Percentiles rank a stretch among this genome's conserved stretches.
Evolutionary conservation across 2,888 invertebrate species (phyloP).

Genomic region (Tetheella fluctuosa): DNA sequence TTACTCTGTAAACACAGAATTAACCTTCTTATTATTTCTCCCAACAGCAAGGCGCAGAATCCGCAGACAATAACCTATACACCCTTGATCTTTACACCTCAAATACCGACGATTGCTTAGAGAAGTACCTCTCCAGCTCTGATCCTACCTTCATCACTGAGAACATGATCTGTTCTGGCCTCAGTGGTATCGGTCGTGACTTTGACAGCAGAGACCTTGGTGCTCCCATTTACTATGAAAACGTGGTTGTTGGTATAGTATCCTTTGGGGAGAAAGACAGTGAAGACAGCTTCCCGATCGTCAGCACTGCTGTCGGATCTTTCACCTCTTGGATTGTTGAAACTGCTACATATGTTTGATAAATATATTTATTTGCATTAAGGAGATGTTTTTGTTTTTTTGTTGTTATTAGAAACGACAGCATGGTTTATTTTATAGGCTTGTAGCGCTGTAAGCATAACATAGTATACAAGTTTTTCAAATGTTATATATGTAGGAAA

Average conservation of each 20-base stretch:
- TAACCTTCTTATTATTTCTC: neutral
- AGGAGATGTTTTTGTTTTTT: neutral
- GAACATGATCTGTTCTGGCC: conserved; percentile 68
- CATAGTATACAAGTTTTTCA: no score
- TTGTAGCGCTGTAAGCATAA: no score
- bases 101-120: conserved; percentile 4
- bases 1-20: no score
- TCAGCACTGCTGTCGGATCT: conserved; percentile 58
- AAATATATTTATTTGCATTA: neutral
- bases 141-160: conserved; percentile 39
- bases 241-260: conserved; percentile 24
- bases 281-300: conserved; percentile 58
- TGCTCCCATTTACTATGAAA: conserved; percentile 31
- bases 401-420: no score
- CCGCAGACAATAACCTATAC: conserved; percentile 26
- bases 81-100: conserved; percentile 17
- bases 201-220: conserved; percentile 34
- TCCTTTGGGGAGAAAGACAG: conserved; percentile 28
- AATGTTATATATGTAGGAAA: no score
- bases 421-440: no score
- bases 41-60: conserved; percentile 30
- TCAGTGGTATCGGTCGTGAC: conserved; percentile 27
- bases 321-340: conserved; percentile 41
- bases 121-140: neutral
- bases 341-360: conserved; percentile 18